These are phyloP conservation scores for Archilochus colubris DNA, from an alignment of 2,113 vertebrate genomes.

Conservation along the genomic window DNA sequence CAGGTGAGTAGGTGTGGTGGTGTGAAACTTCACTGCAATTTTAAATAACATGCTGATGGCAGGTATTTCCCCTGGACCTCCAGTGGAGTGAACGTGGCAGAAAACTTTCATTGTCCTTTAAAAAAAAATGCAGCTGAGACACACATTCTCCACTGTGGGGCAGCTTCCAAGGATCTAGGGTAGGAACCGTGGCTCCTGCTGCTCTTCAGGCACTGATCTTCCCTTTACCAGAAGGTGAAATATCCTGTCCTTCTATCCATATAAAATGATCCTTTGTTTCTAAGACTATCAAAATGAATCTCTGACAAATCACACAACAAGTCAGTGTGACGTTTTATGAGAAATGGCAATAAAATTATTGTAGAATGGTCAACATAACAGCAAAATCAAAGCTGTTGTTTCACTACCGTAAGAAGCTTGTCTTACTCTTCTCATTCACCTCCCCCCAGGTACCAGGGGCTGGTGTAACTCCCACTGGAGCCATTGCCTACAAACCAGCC, in stretches of 20 bases:
- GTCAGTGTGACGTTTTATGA: not conserved
- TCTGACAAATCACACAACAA: not conserved
- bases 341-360: not conserved
- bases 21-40: not conserved
- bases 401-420: not conserved
- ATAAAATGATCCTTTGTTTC: not conserved
- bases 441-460: rapidly evolving
- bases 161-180: not conserved
- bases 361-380: not conserved
- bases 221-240: not conserved
- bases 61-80: not conserved
- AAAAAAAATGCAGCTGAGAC: not conserved
- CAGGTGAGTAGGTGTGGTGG: not conserved
- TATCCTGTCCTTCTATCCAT: not conserved
- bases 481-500: not conserved
- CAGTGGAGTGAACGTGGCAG: not conserved
- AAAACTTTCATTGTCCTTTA: not conserved
- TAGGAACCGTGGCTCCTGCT: not conserved
- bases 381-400: not conserved
- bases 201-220: not conserved
- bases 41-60: not conserved
- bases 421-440: not conserved
- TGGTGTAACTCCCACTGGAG: rapidly evolving
- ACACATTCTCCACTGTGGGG: rapidly evolving
- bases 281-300: not conserved